phyloP scores from a whole-genome alignment of 2,888 invertebrate species.

The Epinotia brunnichana region DNA sequence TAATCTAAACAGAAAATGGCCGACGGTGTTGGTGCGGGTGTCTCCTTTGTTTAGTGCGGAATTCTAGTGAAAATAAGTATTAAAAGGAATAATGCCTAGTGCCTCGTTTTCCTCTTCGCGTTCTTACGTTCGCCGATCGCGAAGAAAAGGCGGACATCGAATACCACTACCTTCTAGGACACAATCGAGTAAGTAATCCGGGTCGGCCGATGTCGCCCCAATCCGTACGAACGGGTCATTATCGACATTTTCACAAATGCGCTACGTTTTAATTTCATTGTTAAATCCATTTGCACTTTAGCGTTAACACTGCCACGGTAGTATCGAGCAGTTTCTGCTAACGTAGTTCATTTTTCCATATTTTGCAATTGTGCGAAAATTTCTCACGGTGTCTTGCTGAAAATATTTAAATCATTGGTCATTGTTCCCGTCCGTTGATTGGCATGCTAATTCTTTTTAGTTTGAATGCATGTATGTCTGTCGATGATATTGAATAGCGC shows the following conservation, averaged over 20 bases:
- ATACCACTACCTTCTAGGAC: constrained; percentile 92
- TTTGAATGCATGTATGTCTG: constrained; percentile 56
- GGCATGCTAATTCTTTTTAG: constrained; percentile 65
- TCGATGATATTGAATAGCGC: constrained; percentile 66
- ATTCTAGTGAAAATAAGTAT: constrained; percentile 82
- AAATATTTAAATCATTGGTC: constrained; percentile 64
- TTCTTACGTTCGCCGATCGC: constrained; percentile 95
- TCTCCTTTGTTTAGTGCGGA: constrained; percentile 91
- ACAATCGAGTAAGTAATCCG: constrained; percentile 89
- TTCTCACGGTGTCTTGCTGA: constrained; percentile 53
- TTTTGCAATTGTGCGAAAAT: constrained; percentile 51
- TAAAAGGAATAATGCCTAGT: constrained; percentile 93
- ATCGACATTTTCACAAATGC: constrained; percentile 65
- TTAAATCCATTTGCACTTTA: constrained; percentile 19
- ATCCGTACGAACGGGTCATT: constrained; percentile 68
- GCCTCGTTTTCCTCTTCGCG: constrained; percentile 96
- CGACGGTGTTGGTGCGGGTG: constrained; percentile 90
- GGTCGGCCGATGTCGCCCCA: constrained; percentile 75
- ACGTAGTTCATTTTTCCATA: constrained; percentile 30
- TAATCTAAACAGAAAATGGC: constrained; percentile 91
- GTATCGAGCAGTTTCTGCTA: constrained; percentile 23
- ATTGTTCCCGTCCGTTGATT: constrained; percentile 70
- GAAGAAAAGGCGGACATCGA: constrained; percentile 95
- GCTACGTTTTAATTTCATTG: constrained; percentile 51
- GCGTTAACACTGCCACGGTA: constrained; percentile 18